Evolutionary conservation across 2,797 vertebrate species (phyloP), one percentile per base, ranked within the genome.

Genomic region (Cyclura pinguis): DNA sequence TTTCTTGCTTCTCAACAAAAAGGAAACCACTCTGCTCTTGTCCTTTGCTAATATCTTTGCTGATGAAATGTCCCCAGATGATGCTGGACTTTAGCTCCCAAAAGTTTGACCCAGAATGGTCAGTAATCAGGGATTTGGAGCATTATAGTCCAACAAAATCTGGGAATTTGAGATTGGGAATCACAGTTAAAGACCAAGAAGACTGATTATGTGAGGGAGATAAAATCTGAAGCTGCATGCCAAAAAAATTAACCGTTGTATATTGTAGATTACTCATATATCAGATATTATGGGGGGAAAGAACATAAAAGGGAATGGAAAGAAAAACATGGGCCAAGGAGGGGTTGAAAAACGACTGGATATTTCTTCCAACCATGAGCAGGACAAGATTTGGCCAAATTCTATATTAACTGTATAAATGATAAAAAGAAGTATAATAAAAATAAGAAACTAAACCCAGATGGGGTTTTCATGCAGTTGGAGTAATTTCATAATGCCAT

Each of bases 381-480:
- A 78, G 29, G 72, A 0, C 0, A 24, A 0, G 0, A 76, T 1
- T 8, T 27, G 35, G 10, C 0, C 80, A 76, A 74, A 87, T 84
- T 76, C 83, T 82, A 35, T 62, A 73, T 81, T 52, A 88, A 52
- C 6, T 0, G 1, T 7, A 77, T 1, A 6, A 38, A 16, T 0
- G 0, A 20, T 76, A 90, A 0, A 0, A 76, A 1, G 59, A 74
- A 18, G 22, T 83, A 18, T 67, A 83, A 38, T 50, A 50, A 35
- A 76, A 82, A 82, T 32, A 55, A 81, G 38, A 90, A 76, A 18
- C 50, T 50, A 69, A 92, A 89, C 6, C 18, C 62, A 72, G 77
- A 0, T 59, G 1, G 88, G 20, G 35, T 16, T 52, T 72, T 35
- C 73, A 35, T 0, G 29, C 35, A 92, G 64, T 14, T 74, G 57